These are phyloP conservation scores for Acanthopagrus latus DNA, from an alignment of 2,797 vertebrate genomes.

Conservation along the genomic window DNA sequence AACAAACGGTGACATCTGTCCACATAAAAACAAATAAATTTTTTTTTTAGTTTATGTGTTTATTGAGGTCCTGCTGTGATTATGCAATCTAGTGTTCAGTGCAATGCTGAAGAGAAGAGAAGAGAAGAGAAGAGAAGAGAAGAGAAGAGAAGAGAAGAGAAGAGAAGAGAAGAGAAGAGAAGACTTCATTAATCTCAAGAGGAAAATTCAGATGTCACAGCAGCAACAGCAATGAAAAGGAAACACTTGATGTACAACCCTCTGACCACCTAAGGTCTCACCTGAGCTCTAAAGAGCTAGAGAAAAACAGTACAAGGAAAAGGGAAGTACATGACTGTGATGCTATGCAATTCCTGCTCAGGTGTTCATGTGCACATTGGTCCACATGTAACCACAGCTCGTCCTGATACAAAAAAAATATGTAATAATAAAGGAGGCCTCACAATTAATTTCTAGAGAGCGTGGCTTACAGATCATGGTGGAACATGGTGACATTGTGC, in stretches of 20 bases:
- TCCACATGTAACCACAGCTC: neutral
- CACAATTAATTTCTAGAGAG: too few species aligned
- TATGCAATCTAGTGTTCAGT: too few species aligned
- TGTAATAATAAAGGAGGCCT: neutral
- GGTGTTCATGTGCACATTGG: neutral
- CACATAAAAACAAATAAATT: neutral
- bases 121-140: too few species aligned
- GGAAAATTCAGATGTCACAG: too few species aligned
- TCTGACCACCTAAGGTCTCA: neutral
- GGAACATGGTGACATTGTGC: too few species aligned
- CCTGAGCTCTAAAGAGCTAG: neutral
- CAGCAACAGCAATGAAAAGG: too few species aligned
- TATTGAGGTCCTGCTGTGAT: neutral
- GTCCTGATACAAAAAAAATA: neutral
- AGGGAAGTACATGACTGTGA: neutral
- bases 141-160: too few species aligned
- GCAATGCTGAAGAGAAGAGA: neutral
- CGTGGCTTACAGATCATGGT: too few species aligned
- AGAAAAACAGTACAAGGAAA: slow-evolving; percentile 1
- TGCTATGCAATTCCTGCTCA: neutral
- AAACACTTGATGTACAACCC: too few species aligned
- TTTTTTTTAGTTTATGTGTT: neutral
- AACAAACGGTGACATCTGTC: neutral
- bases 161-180: too few species aligned
- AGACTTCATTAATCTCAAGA: too few species aligned